Conservation (phyloP, 2,113 vertebrate species). For the Coregonus clupeaformis region DNA sequence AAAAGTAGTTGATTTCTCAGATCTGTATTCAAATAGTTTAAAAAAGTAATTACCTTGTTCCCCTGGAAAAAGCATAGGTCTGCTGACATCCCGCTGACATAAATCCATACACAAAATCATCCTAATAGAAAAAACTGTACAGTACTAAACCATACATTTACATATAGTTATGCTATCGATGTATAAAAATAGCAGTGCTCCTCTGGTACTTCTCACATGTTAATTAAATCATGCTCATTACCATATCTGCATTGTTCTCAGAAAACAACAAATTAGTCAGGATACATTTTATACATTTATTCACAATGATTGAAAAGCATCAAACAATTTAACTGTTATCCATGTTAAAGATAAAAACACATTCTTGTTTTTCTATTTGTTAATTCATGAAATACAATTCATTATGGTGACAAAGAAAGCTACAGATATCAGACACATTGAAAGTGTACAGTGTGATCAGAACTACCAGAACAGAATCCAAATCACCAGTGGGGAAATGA, state of each 20-base stretch:
- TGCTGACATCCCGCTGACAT: neutral
- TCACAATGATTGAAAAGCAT: neutral
- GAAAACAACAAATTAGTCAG: neutral
- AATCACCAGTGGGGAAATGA: neutral
- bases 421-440: neutral
- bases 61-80: no score
- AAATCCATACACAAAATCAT: neutral
- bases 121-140: neutral
- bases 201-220: neutral
- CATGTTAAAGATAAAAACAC: neutral
- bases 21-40: no score
- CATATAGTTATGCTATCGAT: neutral
- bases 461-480: neutral
- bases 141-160: neutral
- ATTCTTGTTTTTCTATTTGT: neutral
- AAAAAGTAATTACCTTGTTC: no score
- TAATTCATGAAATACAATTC: neutral
- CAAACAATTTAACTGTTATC: neutral
- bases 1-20: no score
- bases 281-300: neutral
- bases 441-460: neutral
- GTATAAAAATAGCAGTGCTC: neutral
- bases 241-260: neutral
- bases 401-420: neutral
- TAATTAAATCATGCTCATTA: neutral